phyloP scores from a whole-genome alignment of 2,888 invertebrate genomes.

The Germaria angustata region DNA sequence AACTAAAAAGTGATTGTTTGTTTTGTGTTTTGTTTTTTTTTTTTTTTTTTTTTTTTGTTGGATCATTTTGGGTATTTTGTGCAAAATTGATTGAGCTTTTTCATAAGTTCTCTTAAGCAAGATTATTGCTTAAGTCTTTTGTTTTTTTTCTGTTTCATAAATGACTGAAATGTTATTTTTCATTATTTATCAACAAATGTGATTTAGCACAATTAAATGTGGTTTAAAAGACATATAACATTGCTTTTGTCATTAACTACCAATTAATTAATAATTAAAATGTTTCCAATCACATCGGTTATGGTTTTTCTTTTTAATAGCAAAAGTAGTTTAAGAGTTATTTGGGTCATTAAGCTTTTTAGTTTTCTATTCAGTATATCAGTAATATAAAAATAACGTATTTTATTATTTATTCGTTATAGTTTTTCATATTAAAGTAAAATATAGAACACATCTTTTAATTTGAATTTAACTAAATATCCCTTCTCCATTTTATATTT shows the following conservation, averaged over 20 bases:
- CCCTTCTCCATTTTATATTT: neutral
- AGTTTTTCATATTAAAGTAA: too few species aligned
- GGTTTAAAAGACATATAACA: too few species aligned
- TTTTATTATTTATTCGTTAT: too few species aligned
- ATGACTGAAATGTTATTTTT: neutral
- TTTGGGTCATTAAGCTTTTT: neutral
- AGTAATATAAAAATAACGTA: too few species aligned
- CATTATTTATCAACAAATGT: too few species aligned
- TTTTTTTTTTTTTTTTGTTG: slow-evolving; percentile 6
- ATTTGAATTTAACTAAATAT: neutral
- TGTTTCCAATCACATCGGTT: neutral
- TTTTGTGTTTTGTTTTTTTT: too few species aligned
- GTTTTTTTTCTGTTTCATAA: neutral
- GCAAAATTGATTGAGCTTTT: slow-evolving; percentile 6
- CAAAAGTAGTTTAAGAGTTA: neutral
- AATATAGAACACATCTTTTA: too few species aligned
- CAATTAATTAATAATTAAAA: too few species aligned
- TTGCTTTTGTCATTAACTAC: neutral
- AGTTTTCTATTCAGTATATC: too few species aligned
- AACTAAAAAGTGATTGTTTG: slow-evolving; percentile 46
- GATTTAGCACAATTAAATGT: too few species aligned
- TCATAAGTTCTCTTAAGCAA: neutral
- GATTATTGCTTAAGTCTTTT: slow-evolving; percentile 49
- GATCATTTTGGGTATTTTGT: slow-evolving; percentile 1
- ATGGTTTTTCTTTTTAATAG: neutral